Base-by-base conservation (phyloP, 2,113 vertebrate species). In the Pseudorasbora parva region DNA sequence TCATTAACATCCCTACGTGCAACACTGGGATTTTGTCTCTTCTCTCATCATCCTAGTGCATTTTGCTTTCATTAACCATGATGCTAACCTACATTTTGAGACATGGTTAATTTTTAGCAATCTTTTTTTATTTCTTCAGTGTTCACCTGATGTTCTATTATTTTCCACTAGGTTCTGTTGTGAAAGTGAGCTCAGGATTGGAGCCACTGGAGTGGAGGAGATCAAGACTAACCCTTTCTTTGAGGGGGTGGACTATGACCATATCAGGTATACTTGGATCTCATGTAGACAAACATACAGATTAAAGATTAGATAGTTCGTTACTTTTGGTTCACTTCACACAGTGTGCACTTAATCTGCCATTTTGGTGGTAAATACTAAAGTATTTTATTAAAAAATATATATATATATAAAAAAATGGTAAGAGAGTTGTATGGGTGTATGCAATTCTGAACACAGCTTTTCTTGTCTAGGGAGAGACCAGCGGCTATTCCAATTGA, bases 181-280 rank as follows among this genome's bases (percentile, higher is more conserved):
- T 93, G 98, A 99, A 90, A 95, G 97, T 94, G 98, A 99, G 89
- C 95, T 96, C 89, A 93, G 98, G 93, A 95, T 98, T 71, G 98
- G 98, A 81, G 96, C 97, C 54, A 87, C 91, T 37, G 95, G 96
- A 62, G 96, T 99, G 84, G 97, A 98, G 91, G 98, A 98, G 91
- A 97, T 99, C 85, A 99, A 99, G 92, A 94, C 91, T 90, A 98
- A 99, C 80, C 92, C 93, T 23, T 99, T 99, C 94, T 99, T 99
- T 93, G 98, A 99, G 94, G 97, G 95, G 3, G 98, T 99, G 91
- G 98, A 99, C 91, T 99, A 97, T 89, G 98, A 99, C 90, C 98
- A 99, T 85, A 99, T 99, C 94, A 99, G 98, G 98, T 99, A 86
- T 25, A 74, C 33, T 21, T 25, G 37, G 19, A 51, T 9, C 51